phyloP scores from a whole-genome alignment of 2,888 invertebrate genomes.

The Xanthorhoe designata region DNA sequence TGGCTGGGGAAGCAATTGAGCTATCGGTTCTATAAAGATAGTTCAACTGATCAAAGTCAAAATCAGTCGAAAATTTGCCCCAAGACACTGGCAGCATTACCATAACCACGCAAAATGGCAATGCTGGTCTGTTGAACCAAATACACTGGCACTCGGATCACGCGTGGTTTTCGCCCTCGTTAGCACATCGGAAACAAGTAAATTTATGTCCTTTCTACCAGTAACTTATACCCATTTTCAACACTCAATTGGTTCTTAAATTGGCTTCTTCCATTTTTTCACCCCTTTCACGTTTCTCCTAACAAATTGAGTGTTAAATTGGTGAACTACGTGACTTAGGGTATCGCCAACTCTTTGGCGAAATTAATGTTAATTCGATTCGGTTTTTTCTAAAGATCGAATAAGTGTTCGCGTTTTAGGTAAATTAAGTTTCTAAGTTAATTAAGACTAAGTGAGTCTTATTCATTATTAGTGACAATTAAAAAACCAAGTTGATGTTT shows the following conservation, averaged over 20 bases:
- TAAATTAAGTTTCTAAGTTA: background rate
- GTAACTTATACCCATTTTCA: conserved; percentile 2
- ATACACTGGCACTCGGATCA: too few species aligned
- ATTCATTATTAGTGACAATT: too few species aligned
- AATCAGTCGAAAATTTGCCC: too few species aligned
- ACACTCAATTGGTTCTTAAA: conserved; percentile 22
- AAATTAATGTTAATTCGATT: conserved; percentile 36
- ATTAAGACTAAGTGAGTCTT: background rate
- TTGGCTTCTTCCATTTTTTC: conserved; percentile 49
- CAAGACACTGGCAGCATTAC: too few species aligned
- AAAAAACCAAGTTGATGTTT: too few species aligned
- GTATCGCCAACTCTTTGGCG: conserved; percentile 12
- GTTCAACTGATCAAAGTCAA: too few species aligned
- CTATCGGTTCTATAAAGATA: too few species aligned
- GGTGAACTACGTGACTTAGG: conserved; percentile 65
- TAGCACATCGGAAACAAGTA: background rate
- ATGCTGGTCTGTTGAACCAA: too few species aligned
- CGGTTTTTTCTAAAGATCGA: conserved; percentile 28
- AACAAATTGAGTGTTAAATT: conserved; percentile 80
- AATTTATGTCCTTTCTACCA: background rate
- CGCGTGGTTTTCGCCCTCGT: too few species aligned
- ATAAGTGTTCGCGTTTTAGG: background rate
- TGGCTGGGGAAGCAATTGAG: too few species aligned
- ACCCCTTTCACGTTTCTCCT: conserved; percentile 52
- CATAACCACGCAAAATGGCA: too few species aligned